phyloP scores from a whole-genome alignment of 2,113 vertebrate species.

The Prunella himalayana region DNA sequence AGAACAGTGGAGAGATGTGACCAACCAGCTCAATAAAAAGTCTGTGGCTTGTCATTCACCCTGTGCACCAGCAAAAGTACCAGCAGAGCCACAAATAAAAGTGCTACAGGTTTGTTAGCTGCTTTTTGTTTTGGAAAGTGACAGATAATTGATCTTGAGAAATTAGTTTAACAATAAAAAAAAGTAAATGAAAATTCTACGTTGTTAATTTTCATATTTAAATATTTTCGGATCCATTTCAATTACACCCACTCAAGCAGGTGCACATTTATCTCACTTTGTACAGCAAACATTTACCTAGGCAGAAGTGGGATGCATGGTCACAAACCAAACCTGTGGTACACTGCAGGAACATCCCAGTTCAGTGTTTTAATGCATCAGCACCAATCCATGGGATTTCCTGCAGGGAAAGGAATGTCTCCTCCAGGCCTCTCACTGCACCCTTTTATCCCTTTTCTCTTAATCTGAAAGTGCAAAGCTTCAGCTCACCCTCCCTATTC shows the following conservation, averaged over 20 bases:
- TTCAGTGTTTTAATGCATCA: not conserved
- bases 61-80: not conserved
- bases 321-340: not conserved
- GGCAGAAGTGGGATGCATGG: not conserved
- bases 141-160: not conserved
- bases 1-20: not conserved
- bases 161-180: not conserved
- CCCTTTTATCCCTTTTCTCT: not conserved
- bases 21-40: not conserved
- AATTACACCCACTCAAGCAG: not conserved
- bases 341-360: not conserved
- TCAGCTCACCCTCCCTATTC: not conserved
- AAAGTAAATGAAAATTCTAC: not conserved
- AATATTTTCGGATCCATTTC: not conserved
- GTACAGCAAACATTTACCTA: not conserved
- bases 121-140: not conserved
- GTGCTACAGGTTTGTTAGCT: not conserved
- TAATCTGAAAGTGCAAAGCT: not conserved
- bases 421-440: not conserved
- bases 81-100: not conserved
- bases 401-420: not conserved
- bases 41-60: not conserved
- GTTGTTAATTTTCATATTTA: not conserved
- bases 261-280: not conserved
- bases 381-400: not conserved